Base-by-base conservation (phyloP, 2,888 invertebrate species). In the Chirona hameri region DNA sequence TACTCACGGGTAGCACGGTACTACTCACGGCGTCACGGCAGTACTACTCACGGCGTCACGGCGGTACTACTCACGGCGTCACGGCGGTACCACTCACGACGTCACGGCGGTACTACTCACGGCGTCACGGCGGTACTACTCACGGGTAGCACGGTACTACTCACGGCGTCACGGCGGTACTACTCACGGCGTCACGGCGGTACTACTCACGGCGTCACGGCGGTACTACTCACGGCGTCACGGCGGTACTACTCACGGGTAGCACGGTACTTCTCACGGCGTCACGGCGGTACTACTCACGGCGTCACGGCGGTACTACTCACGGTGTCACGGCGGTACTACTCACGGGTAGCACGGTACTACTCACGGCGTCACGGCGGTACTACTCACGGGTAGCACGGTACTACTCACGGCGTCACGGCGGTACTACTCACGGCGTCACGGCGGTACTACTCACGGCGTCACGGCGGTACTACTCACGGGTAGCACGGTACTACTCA, bases 311-410 rank as follows among this genome's bases (percentile, higher is more conserved):
- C 39, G 4, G 39, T 39, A 39, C 4, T 18, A 86, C 84, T 88
- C 88, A 60, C 85, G 85, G 80, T 85, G 76, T 84, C 84, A n/a
- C n/a, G n/a, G n/a, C n/a, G n/a, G n/a, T n/a, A n/a, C n/a, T n/a
- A n/a, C n/a, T n/a, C n/a, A n/a, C n/a, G n/a, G n/a, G n/a, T n/a
- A n/a, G n/a, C 39, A 39, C 39, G 4, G 39, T 39, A 39, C 4
- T 18, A 86, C 84, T 88, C 88, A 60, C 85, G 85, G 80, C 85
- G 76, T 84, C 84, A n/a, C n/a, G n/a, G n/a, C n/a, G n/a, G n/a
- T n/a, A n/a, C n/a, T n/a, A n/a, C n/a, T n/a, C n/a, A n/a, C n/a
- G n/a, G n/a, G n/a, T n/a, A n/a, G n/a, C 39, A 39, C 39, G 4
- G 39, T 39, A 39, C 4, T 18, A 86, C 84, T 88, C 88, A 60